These are phyloP conservation scores for Lithosia quadra DNA, from an alignment of 2,888 invertebrate species.

Conservation along the genomic window DNA sequence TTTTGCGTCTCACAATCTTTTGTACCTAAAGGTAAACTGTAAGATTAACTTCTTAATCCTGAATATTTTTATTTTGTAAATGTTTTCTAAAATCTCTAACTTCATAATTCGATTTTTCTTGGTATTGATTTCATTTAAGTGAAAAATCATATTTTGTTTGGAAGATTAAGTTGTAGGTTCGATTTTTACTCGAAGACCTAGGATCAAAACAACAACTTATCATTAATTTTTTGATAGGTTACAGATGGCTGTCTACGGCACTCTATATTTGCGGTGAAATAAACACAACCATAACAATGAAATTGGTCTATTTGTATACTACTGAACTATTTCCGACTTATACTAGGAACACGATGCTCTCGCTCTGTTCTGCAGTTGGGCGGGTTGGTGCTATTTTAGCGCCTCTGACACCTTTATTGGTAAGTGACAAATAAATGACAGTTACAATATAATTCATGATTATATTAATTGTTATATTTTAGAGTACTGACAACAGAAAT, in stretches of 20 bases:
- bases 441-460: neutral
- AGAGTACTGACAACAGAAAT: too few relatives aligned
- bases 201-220: too few relatives aligned
- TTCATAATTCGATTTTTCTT: too few relatives aligned
- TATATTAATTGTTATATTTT: too few relatives aligned
- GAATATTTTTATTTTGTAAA: too few relatives aligned
- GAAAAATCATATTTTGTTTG: too few relatives aligned
- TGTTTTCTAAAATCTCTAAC: too few relatives aligned
- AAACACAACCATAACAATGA: conserved; percentile 7
- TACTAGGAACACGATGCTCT: conserved; percentile 25
- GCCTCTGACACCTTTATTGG: conserved; percentile 23
- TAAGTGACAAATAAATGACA: conserved; percentile 17
- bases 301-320: conserved; percentile 16
- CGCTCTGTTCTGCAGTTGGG: conserved; percentile 18
- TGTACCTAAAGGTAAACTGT: conserved; percentile 33
- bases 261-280: neutral
- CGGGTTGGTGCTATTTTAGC: conserved; percentile 21
- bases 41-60: too few relatives aligned
- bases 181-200: neutral
- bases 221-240: neutral
- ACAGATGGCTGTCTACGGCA: conserved; percentile 10
- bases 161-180: too few relatives aligned
- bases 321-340: conserved; percentile 27
- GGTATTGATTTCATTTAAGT: too few relatives aligned
- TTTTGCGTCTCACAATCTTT: conserved; percentile 40